Conservation (phyloP, 2,797 vertebrate genomes). For the Lacerta agilis region DNA sequence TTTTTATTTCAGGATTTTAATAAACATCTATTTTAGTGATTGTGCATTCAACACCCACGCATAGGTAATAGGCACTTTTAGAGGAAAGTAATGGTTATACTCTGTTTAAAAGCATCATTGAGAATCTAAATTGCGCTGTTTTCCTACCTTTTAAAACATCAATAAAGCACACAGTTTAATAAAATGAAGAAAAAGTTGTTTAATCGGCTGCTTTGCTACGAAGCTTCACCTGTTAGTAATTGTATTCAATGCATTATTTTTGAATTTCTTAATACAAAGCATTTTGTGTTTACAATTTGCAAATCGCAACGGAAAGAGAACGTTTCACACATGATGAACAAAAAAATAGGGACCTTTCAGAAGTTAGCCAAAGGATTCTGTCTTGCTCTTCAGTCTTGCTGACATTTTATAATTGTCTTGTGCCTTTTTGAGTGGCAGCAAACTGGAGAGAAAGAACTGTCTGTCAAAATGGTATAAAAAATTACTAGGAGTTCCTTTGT, state of each 20-base stretch:
- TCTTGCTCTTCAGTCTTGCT: slow-evolving; percentile 46
- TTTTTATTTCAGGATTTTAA: background rate
- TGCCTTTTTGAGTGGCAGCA: slow-evolving; percentile 36
- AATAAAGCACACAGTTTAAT: slow-evolving; percentile 20
- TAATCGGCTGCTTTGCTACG: slow-evolving; percentile 22
- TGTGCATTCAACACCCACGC: background rate
- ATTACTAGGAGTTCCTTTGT: slow-evolving; percentile 41
- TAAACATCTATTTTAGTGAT: background rate
- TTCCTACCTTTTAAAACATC: slow-evolving; percentile 11
- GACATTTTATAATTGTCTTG: slow-evolving; percentile 54
- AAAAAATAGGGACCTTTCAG: slow-evolving; percentile 36
- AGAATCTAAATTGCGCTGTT: slow-evolving; percentile 2
- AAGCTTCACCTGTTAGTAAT: background rate
- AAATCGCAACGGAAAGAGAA: slow-evolving; percentile 31
- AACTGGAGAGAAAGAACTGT: slow-evolving; percentile 33
- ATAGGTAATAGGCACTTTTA: slow-evolving; percentile 36
- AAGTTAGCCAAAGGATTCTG: slow-evolving; percentile 22
- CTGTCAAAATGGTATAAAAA: slow-evolving; percentile 47
- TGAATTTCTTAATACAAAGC: background rate
- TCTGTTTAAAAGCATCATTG: slow-evolving; percentile 18
- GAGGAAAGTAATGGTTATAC: slow-evolving; percentile 16
- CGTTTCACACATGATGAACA: background rate
- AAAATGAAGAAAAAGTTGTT: slow-evolving; percentile 9
- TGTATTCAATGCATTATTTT: background rate
- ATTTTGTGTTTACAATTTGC: slow-evolving; percentile 13